Percentiles rank a stretch among this genome's conserved stretches.
These are phyloP conservation scores for Drosophila serrata DNA, from an alignment of 1,140 invertebrate species.

Conservation along the genomic window DNA sequence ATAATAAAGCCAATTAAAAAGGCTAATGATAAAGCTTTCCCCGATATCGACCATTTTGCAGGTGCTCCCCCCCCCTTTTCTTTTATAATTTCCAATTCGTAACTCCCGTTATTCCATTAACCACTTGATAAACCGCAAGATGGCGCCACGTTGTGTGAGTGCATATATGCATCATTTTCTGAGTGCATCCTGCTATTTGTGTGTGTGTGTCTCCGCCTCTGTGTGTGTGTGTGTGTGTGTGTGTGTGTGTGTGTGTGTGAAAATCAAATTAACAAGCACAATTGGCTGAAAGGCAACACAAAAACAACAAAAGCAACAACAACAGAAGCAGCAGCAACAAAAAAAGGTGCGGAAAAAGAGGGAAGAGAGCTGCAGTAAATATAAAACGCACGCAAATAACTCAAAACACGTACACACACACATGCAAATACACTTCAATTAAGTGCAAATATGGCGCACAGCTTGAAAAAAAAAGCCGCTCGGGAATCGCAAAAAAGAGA, in stretches of 20 bases:
- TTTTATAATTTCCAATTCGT: background rate
- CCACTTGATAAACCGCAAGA: constrained; percentile 70
- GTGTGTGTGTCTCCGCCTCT: background rate
- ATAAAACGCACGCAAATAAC: constrained; percentile 67
- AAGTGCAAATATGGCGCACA: constrained; percentile 79
- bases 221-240: constrained; percentile 36
- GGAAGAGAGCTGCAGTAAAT: constrained; percentile 31
- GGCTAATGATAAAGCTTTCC: background rate
- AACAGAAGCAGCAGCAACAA: constrained; percentile 6
- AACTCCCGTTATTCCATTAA: constrained; percentile 30
- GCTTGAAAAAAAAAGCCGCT: constrained; percentile 62
- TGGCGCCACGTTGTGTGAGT: constrained; percentile 47
- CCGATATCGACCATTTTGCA: constrained; percentile 29
- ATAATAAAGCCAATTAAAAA: background rate
- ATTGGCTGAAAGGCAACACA: constrained; percentile 69
- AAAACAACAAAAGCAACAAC: constrained; percentile 25
- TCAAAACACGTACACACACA: constrained; percentile 44
- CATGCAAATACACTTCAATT: constrained; percentile 69
- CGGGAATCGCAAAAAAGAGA: constrained; percentile 5
- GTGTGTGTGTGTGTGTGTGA: constrained; percentile 38
- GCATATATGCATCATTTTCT: constrained; percentile 15
- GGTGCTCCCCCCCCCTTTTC: background rate
- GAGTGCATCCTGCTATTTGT: constrained; percentile 24
- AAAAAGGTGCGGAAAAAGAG: background rate
- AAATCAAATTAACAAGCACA: constrained; percentile 83